Percentiles rank a stretch among this genome's conserved stretches.
Conservation (phyloP, 1,140 invertebrate genomes). For the Oryctes rhinoceros region DNA sequence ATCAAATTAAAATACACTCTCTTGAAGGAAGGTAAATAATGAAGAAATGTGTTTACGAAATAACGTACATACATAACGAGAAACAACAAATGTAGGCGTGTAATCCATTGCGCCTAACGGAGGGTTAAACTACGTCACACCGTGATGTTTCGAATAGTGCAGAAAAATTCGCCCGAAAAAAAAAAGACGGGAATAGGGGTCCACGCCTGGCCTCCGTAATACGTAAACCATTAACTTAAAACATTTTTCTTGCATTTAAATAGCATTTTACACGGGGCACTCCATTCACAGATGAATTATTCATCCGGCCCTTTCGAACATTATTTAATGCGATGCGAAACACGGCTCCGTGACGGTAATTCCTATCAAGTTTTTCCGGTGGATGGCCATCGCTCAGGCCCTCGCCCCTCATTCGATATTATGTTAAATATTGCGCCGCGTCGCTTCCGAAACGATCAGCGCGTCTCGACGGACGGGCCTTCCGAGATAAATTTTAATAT, state of each 20-base stretch:
- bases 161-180: not conserved
- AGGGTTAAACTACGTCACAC: not conserved
- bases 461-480: not conserved
- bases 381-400: not conserved
- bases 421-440: not conserved
- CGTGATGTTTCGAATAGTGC: not conserved
- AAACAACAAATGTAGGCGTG: too few species aligned
- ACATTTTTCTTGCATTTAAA: slow-evolving; percentile 22
- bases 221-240: slow-evolving; percentile 5
- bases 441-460: too few species aligned
- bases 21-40: too few species aligned
- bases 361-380: not conserved
- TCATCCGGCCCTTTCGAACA: slow-evolving; percentile 2
- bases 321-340: slow-evolving; percentile 22
- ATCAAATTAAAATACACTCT: too few species aligned
- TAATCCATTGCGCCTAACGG: too few species aligned
- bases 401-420: slow-evolving; percentile 4
- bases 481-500: slow-evolving; percentile 1
- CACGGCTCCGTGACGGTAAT: slow-evolving; percentile 1
- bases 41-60: too few species aligned
- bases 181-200: not conserved
- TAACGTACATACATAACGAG: too few species aligned
- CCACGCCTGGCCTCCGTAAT: too few species aligned
- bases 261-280: not conserved
- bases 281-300: slow-evolving; percentile 6